A percentile compares a stretch with the other conserved stretches of the same genome.
Conservation (phyloP, 2,113 vertebrate species). For the Mixornis gularis region DNA sequence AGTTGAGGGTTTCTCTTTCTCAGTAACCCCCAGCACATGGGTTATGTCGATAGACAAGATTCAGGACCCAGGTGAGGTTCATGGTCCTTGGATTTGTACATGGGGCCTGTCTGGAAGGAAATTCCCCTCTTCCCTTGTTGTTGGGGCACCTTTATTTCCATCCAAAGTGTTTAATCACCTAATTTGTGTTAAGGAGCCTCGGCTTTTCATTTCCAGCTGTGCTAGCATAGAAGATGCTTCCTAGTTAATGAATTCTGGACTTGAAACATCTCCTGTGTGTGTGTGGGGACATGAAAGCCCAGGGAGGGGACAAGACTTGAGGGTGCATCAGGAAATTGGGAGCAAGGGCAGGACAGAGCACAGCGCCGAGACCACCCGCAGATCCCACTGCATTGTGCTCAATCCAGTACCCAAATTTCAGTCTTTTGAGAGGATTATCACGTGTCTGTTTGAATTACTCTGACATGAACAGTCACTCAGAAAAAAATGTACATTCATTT, state of each 20-base stretch:
- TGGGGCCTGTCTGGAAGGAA: not conserved
- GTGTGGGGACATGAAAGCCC: not conserved
- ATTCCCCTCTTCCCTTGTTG: not conserved
- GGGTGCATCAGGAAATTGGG: not conserved
- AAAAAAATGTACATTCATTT: slow-evolving; percentile 45
- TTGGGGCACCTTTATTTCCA: not conserved
- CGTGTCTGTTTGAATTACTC: slow-evolving; percentile 65
- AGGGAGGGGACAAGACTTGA: not conserved
- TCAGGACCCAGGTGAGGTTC: not conserved
- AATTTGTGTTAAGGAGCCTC: slow-evolving; percentile 9
- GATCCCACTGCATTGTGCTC: not conserved
- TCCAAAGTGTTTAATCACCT: not conserved
- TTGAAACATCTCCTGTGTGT: not conserved
- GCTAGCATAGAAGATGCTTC: not conserved
- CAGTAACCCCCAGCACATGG: fast-evolving
- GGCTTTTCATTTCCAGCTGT: slow-evolving; percentile 17
- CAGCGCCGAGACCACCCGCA: not conserved
- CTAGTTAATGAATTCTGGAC: slow-evolving; percentile 7
- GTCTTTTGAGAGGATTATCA: slow-evolving; percentile 56
- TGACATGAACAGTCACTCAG: slow-evolving; percentile 34
- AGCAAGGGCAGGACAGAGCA: not conserved
- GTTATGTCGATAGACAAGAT: fast-evolving
- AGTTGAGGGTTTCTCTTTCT: not conserved
- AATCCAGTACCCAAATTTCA: not conserved
- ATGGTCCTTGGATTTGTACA: not conserved